phyloP scores from a whole-genome alignment of 2,797 vertebrate species.

The Scarus forsteni region DNA sequence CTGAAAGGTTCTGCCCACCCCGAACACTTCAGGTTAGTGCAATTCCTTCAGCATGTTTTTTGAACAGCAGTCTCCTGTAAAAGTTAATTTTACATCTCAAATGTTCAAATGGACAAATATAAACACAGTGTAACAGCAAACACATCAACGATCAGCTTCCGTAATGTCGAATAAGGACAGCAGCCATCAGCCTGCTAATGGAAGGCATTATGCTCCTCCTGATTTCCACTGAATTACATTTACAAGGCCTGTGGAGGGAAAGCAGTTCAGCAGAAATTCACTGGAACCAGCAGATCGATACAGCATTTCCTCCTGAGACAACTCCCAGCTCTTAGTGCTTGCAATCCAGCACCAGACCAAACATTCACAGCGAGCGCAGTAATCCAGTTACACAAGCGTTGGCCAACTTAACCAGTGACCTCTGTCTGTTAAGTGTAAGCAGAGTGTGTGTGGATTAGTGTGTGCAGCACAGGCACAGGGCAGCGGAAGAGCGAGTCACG shows the following conservation, averaged over 20 bases:
- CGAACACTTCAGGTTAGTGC: too few species aligned
- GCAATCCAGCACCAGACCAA: constrained; percentile 9
- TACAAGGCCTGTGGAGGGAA: not conserved
- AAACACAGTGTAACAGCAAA: not conserved
- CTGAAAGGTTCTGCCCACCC: too few species aligned
- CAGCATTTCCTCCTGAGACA: not conserved
- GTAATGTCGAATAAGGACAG: not conserved
- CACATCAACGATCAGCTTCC: not conserved
- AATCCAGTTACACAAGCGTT: constrained; percentile 11
- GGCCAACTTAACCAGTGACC: constrained; percentile 7
- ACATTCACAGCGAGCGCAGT: constrained; percentile 1
- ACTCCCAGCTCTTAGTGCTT: not conserved
- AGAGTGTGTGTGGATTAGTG: not conserved
- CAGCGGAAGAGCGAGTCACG: not conserved
- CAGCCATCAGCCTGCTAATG: not conserved
- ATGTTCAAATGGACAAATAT: too few species aligned
- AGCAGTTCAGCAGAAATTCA: not conserved
- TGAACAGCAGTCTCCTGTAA: too few species aligned
- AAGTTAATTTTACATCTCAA: too few species aligned
- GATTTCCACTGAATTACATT: constrained; percentile 1
- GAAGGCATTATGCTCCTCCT: constrained; percentile 4
- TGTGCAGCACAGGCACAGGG: not conserved
- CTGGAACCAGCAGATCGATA: not conserved
- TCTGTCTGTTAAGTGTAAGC: constrained; percentile 7
- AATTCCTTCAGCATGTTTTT: too few species aligned